These are phyloP conservation scores for Gobio occitaniae DNA, from an alignment of 2,797 vertebrate species.

Conservation along the genomic window DNA sequence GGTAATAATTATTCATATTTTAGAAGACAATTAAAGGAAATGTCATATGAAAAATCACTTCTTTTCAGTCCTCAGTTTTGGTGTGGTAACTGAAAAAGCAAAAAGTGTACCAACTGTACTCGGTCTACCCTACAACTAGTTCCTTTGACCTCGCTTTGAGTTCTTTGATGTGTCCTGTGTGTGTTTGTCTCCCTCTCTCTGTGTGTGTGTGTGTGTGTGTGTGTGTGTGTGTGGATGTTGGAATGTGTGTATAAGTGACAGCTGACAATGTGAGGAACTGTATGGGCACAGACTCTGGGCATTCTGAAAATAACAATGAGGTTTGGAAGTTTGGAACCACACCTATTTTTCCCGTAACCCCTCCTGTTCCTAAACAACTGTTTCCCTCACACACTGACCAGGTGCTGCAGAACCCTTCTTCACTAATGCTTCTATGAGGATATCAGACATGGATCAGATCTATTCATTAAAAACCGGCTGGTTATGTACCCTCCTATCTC, in stretches of 20 bases:
- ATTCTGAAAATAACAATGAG: slow-evolving; percentile 54
- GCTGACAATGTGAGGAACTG: slow-evolving; percentile 72
- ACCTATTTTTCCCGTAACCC: slow-evolving; percentile 36
- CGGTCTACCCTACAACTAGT: no score
- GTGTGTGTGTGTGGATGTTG: slow-evolving; percentile 43
- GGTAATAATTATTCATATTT: no score
- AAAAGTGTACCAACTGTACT: no score
- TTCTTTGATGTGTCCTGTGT: slow-evolving; percentile 29
- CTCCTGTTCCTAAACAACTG: slow-evolving; percentile 42
- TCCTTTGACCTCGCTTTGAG: slow-evolving; percentile 3
- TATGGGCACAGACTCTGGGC: slow-evolving; percentile 29
- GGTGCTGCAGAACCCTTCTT: neutral
- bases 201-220: slow-evolving; percentile 32
- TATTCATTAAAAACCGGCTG: neutral
- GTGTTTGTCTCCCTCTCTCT: neutral
- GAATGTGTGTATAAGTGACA: slow-evolving; percentile 68
- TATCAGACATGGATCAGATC: slow-evolving; percentile 34
- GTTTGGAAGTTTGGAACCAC: slow-evolving; percentile 40
- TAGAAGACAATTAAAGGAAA: no score
- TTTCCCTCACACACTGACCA: slow-evolving; percentile 4
- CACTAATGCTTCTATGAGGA: slow-evolving; percentile 6
- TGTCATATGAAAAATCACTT: no score
- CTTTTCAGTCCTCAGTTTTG: no score
- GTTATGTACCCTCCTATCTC: slow-evolving; percentile 35
- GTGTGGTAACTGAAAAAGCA: no score